Evolutionary conservation across 2,888 invertebrate genomes (phyloP).

Genomic region (Cenopis cana): DNA sequence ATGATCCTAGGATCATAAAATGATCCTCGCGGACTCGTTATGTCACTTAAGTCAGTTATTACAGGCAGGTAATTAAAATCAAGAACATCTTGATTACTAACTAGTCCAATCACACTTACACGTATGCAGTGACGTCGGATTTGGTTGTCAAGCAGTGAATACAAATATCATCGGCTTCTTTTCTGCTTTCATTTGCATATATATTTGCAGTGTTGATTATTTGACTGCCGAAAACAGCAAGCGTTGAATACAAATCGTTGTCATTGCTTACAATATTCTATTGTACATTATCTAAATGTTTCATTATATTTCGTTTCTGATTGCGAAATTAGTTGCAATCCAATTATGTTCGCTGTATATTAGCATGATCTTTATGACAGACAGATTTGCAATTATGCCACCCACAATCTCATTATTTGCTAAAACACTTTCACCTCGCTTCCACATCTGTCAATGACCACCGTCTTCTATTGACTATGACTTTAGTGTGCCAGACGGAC

Average conservation of each 20-base stretch:
- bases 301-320: conserved; percentile 43
- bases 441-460: conserved; percentile 56
- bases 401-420: conserved; percentile 67
- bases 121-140: conserved; percentile 20
- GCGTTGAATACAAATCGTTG: conserved; percentile 34
- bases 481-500: conserved; percentile 46
- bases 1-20: conserved; percentile 46
- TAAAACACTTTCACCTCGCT: conserved; percentile 65
- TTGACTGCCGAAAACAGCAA: conserved; percentile 31
- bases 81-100: conserved; percentile 24
- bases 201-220: conserved; percentile 35
- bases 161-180: conserved; percentile 13
- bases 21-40: conserved; percentile 9
- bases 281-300: conserved; percentile 38
- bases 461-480: conserved; percentile 46
- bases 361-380: conserved; percentile 58
- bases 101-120: conserved; percentile 22
- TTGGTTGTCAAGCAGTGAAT: conserved; percentile 22
- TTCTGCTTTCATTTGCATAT: conserved; percentile 37
- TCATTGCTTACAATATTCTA: conserved; percentile 37
- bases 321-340: conserved; percentile 40
- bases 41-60: conserved; percentile 23
- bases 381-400: conserved; percentile 60
- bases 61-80: conserved; percentile 10
- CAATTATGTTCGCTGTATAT: conserved; percentile 56